phyloP scores from a whole-genome alignment of 2,113 vertebrate genomes.

The Podiceps cristatus region DNA sequence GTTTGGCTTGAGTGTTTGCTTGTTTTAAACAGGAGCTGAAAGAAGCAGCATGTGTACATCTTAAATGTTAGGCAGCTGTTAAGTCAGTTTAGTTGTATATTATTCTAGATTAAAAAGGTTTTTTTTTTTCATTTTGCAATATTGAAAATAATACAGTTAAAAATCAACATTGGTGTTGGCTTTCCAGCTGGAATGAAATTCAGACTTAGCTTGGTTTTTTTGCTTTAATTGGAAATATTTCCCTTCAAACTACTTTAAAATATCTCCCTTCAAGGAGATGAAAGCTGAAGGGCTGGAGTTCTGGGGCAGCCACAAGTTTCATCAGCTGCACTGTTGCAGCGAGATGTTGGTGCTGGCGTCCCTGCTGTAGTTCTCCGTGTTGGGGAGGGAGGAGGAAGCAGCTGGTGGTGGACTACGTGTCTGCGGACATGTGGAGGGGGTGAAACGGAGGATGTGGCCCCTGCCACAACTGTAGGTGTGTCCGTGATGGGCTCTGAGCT shows the following conservation, averaged over 20 bases:
- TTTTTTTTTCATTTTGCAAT: not conserved
- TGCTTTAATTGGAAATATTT: not conserved
- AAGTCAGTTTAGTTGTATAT: not conserved
- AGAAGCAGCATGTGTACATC: not conserved
- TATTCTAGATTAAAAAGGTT: not conserved
- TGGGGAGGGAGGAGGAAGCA: not conserved
- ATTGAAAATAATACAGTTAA: not conserved
- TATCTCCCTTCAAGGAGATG: not conserved
- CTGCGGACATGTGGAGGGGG: fast-evolving
- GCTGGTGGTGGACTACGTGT: fast-evolving
- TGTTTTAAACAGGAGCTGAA: not conserved
- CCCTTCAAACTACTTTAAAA: not conserved
- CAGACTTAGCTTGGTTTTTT: not conserved
- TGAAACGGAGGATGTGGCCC: not conserved
- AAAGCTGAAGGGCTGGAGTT: not conserved
- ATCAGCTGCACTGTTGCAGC: not conserved
- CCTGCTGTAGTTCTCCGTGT: not conserved
- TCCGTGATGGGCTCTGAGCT: not conserved
- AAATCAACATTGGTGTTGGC: not conserved
- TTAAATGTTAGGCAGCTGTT: not conserved
- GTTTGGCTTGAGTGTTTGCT: not conserved
- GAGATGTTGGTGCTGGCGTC: not conserved
- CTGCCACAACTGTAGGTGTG: fast-evolving
- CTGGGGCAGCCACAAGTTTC: not conserved
- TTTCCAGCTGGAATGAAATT: not conserved